phyloP scores from a whole-genome alignment of 2,797 vertebrate species.

The Catamblyrhynchus diadema region DNA sequence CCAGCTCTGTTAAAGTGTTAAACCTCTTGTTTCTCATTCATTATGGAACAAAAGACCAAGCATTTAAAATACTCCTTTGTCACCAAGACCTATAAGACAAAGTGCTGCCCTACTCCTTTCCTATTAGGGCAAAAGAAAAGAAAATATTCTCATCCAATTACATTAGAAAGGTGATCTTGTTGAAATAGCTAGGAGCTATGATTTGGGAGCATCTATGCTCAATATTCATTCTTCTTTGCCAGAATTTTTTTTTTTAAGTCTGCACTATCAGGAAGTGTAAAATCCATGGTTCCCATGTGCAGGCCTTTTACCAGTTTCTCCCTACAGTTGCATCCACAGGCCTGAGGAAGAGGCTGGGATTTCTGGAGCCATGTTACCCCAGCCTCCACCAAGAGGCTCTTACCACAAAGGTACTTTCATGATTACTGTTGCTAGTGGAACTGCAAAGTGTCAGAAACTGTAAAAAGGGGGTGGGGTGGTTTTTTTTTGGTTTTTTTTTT shows the following conservation, averaged over 20 bases:
- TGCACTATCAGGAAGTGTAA: background rate
- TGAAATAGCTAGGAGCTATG: background rate
- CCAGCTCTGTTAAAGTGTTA: background rate
- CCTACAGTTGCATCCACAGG: background rate
- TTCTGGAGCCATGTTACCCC: background rate
- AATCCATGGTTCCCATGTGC: background rate
- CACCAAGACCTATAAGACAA: background rate
- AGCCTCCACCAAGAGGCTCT: background rate
- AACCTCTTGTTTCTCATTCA: conserved; percentile 14
- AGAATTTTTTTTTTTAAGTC: background rate
- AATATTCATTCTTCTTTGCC: background rate
- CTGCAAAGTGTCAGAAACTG: background rate
- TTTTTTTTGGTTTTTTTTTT: fast-evolving
- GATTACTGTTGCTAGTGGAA: background rate
- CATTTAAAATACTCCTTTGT: conserved; percentile 5
- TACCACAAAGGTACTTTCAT: background rate
- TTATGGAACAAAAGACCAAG: conserved; percentile 26
- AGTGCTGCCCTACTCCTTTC: background rate
- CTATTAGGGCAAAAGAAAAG: background rate
- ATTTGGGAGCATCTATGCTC: background rate
- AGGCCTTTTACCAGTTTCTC: background rate
- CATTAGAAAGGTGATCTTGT: background rate
- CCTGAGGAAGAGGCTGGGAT: background rate
- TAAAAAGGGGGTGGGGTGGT: background rate
- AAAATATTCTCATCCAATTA: background rate